These are phyloP conservation scores for Apotomis turbidana DNA, from an alignment of 2,888 invertebrate species.

Conservation along the genomic window DNA sequence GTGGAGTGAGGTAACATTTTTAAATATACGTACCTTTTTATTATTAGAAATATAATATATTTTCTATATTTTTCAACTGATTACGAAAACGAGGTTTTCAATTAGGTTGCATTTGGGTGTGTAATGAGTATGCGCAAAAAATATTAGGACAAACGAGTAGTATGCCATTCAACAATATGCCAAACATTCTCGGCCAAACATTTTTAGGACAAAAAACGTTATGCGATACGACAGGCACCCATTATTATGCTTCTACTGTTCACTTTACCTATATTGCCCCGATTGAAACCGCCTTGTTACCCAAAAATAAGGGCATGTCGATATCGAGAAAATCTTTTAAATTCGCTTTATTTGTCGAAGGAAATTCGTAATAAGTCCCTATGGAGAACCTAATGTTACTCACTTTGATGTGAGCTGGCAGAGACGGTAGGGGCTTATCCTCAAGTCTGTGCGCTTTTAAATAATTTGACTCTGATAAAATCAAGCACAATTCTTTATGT, in stretches of 20 bases:
- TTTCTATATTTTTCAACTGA: too few species aligned
- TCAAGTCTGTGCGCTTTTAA: background rate
- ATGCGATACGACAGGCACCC: too few species aligned
- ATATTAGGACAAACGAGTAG: too few species aligned
- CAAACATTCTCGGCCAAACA: too few species aligned
- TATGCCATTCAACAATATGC: too few species aligned
- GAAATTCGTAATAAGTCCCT: constrained; percentile 28
- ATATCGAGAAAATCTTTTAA: constrained; percentile 5
- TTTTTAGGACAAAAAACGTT: too few species aligned
- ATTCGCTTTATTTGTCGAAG: constrained; percentile 22
- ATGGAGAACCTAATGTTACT: constrained; percentile 12
- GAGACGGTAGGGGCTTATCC: constrained; percentile 22
- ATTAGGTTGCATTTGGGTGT: too few species aligned
- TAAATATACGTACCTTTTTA: too few species aligned
- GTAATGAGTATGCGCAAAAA: too few species aligned
- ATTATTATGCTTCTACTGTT: background rate
- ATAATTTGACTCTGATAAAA: background rate
- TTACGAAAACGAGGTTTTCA: too few species aligned
- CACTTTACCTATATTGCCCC: background rate
- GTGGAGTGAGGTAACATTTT: too few species aligned
- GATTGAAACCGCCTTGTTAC: constrained; percentile 5
- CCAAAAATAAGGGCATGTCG: constrained; percentile 9
- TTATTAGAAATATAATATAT: too few species aligned
- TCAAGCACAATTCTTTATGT: background rate
- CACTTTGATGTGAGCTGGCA: constrained; percentile 23